Base-by-base conservation (phyloP, 2,797 vertebrate genomes). In the Sebastes taczanowskii region DNA sequence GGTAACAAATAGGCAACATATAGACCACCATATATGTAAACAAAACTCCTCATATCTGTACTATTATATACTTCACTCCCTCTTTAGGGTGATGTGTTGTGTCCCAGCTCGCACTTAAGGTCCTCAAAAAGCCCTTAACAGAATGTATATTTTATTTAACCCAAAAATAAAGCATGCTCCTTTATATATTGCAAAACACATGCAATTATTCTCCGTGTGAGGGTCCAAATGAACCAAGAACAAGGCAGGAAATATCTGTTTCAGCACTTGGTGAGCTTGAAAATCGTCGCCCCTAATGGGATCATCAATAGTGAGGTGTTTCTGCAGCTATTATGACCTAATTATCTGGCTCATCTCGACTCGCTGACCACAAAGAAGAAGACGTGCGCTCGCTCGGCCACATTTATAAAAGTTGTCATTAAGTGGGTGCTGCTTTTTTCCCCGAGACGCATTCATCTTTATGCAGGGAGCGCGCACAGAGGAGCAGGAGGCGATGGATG, bases 351-450 rank as follows among this genome's bases (percentile, higher is more conserved):
- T 95, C 94, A 94, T 95, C 93, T 94, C 94, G 91, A 95, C 88
- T 93, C 86, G 91, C 92, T 95, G 94, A 91, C 94, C 94, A 91
- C 93, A 93, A 85, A 93, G 89, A 29, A 93, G 91, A 29, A 93
- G 91, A 94, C 92, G 88, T 84, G 87, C 86, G 86, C 89, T 82
- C 82, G 86, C 90, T 78, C 71, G 74, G 76, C 75, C 82, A 90
- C 83, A 93, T 95, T 95, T 93, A 94, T 94, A 92, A 93, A 95
- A 95, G 87, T 95, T 94, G 94, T 93, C 92, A 94, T 94, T 95
- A 94, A 93, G 90, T 89, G 91, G 85, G 60, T 9, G 53, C 78
- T 53, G 18, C 20, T 1, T 38, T 38, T 89, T 93, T 88, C 86
- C 78, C 74, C 62, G 71, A 32, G 69, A 81, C 55, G 85, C 90